phyloP scores from a whole-genome alignment of 2,113 vertebrate species.

The Varanus komodoensis region DNA sequence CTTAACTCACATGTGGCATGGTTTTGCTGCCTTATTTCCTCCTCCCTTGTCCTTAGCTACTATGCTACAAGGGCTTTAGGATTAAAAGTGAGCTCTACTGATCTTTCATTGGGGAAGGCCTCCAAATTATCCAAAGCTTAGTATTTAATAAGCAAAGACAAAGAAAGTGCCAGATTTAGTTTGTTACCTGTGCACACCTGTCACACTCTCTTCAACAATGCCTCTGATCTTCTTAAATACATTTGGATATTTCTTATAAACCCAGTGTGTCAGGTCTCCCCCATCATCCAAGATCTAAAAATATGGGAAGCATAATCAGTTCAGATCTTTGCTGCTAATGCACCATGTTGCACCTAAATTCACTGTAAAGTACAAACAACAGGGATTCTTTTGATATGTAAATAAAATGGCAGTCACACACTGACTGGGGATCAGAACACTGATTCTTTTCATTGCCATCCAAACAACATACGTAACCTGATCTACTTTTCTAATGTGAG shows the following conservation, averaged over 20 bases:
- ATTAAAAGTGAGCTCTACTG: not conserved
- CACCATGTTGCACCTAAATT: not conserved
- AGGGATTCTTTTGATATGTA: conserved; percentile 17
- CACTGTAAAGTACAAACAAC: not conserved
- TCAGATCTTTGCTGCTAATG: conserved; percentile 54
- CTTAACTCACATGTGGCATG: not conserved
- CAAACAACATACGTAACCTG: not conserved
- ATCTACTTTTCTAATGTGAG: not conserved
- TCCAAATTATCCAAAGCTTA: not conserved
- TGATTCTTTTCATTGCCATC: not conserved
- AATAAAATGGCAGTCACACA: not conserved
- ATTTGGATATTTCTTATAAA: conserved; percentile 98
- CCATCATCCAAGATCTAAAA: conserved; percentile 96
- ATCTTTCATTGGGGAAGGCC: not conserved
- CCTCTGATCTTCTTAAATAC: conserved; percentile 97
- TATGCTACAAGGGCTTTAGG: not conserved
- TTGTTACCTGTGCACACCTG: conserved; percentile 95
- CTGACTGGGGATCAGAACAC: not conserved
- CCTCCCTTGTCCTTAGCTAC: not conserved
- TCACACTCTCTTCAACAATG: conserved; percentile 98
- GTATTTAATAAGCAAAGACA: not conserved
- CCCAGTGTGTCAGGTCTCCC: conserved; percentile 98
- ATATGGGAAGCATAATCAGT: conserved; percentile 65
- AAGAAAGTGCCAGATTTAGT: not conserved
- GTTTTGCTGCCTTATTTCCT: not conserved